Evolutionary conservation across 1,140 invertebrate genomes (phyloP).

Genomic region (Bemisia tabaci): DNA sequence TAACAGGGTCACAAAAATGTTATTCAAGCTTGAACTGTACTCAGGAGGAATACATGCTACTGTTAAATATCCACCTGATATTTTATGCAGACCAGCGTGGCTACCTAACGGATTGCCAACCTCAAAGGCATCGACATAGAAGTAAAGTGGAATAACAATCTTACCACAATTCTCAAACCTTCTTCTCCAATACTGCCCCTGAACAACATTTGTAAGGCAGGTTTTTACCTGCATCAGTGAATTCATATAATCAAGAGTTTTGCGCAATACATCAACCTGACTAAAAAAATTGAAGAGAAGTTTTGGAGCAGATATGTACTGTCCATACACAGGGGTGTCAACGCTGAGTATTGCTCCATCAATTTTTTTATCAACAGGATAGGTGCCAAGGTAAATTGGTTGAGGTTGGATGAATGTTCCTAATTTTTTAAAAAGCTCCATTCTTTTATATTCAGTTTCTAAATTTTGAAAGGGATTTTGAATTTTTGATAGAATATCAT

Average conservation of each 20-base stretch:
- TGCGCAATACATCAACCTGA: too few species aligned
- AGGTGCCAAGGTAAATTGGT: not conserved
- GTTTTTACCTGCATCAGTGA: not conserved
- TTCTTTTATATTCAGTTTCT: not conserved
- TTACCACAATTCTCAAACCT: slow-evolving; percentile 12
- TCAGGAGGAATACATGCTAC: slow-evolving; percentile 6
- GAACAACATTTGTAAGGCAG: slow-evolving; percentile 21
- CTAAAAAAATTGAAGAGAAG: not conserved
- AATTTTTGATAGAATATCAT: not conserved
- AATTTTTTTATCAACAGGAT: not conserved
- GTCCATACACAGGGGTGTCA: not conserved
- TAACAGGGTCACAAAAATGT: slow-evolving; percentile 9
- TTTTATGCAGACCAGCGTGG: slow-evolving; percentile 6
- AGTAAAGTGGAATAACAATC: slow-evolving; percentile 3
- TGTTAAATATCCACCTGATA: slow-evolving; percentile 4
- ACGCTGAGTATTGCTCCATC: not conserved
- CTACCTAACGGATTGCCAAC: slow-evolving; percentile 8
- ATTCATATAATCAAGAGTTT: not conserved
- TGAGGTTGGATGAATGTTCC: slow-evolving; percentile 1
- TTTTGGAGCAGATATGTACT: not conserved
- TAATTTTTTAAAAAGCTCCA: not conserved
- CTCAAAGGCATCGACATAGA: slow-evolving; percentile 12
- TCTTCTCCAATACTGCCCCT: slow-evolving; percentile 24
- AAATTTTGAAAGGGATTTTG: slow-evolving; percentile 5
- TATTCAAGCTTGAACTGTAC: not conserved